Percentiles rank a stretch among this genome's conserved stretches.
phyloP scores from a whole-genome alignment of 2,797 vertebrate species.

The Siniperca undulata region DNA sequence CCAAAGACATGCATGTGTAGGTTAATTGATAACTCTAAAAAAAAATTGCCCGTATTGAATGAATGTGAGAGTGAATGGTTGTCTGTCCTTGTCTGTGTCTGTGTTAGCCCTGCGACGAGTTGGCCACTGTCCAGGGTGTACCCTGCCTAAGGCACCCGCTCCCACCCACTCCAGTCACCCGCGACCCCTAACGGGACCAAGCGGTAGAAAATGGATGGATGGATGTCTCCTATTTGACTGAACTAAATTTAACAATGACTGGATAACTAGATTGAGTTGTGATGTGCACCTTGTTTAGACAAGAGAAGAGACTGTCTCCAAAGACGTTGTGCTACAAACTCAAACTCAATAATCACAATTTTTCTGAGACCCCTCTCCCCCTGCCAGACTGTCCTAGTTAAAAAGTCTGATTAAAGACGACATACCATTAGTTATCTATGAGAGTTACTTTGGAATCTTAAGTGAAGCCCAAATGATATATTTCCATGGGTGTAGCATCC shows the following conservation, averaged over 20 bases:
- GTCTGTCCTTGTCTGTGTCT: no score
- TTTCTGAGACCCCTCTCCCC: not conserved
- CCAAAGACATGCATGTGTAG: no score
- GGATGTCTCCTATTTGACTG: not conserved
- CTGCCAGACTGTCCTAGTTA: not conserved
- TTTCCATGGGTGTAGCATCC: not conserved
- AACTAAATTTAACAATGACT: conserved; percentile 3
- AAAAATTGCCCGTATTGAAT: no score
- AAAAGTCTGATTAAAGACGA: not conserved
- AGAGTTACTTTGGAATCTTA: not conserved
- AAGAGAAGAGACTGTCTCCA: not conserved
- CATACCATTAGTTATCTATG: not conserved
- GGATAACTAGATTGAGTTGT: not conserved
- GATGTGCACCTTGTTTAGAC: not conserved
- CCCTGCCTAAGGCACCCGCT: no score
- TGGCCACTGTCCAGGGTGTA: no score
- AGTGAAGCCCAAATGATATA: not conserved
- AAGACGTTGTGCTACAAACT: not conserved
- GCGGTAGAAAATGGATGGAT: no score
- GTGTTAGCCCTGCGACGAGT: no score
- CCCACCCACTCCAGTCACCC: no score
- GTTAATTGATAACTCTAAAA: no score
- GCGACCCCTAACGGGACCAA: no score
- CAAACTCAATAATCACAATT: no score
- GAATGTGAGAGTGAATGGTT: no score